Evolutionary conservation across 2,888 invertebrate species (phyloP), one percentile per base, ranked within the genome.

Genomic region (Lamellibrachia columna): DNA sequence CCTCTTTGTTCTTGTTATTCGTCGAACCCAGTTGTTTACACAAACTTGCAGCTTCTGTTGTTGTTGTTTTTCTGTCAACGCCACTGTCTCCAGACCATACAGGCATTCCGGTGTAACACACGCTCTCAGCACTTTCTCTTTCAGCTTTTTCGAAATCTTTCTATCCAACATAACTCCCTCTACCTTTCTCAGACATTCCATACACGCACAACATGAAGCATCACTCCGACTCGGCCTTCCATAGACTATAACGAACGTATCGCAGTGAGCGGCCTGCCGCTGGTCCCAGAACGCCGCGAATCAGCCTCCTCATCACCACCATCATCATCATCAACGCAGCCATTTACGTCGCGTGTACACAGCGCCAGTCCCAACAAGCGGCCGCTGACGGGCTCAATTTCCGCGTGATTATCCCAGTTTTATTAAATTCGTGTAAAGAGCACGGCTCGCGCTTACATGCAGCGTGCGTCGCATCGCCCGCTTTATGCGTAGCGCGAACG

Each of bases 311-410:
- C 22, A 75, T 75, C 75, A 15, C 22, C 75, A 15, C n/a, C 75
- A 60, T 60, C 60, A 60, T 60, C 60, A 75, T 75, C 75, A 75
- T 75, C 75, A 75, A 15, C 22, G 75, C 75, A 15, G 75, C 22
- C 75, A n/a, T 75, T 75, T 75, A 22, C 75, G 75, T 22, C n/a
- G 6, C 75, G 75, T 75, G 15, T 75, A 75, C 75, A 75, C 75
- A 75, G 22, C 22, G 22, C 75, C 75, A 22, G 75, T 75, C n/a
- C 75, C 75, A 75, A 75, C 75, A 75, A 75, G 75, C 75, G 75
- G 75, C 75, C 75, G 75, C 75, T 75, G 75, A 75, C 75, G 75
- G 75, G 75, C 75, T 75, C 22, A 75, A 75, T 75, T 75, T 75
- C 75, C 75, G 75, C 22, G 75, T 75, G 15, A 75, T 75, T 75